These are phyloP conservation scores for Enhydra lutris DNA, from an alignment of 2,113 vertebrate species.

Conservation along the genomic window DNA sequence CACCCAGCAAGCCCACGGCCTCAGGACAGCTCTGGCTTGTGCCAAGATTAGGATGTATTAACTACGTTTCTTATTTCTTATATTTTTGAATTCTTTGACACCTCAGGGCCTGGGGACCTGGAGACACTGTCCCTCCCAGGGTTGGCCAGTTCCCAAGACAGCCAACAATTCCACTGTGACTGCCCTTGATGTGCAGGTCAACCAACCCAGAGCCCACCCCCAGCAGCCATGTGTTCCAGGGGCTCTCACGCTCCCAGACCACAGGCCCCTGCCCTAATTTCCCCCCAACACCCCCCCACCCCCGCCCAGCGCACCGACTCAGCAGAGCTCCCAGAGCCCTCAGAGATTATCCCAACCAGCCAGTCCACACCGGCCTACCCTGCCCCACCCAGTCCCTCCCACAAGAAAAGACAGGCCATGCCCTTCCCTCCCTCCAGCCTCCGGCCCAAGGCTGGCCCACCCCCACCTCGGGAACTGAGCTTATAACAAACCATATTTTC, in stretches of 20 bases:
- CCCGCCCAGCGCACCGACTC: background rate
- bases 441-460: background rate
- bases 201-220: too few species aligned
- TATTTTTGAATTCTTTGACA: background rate
- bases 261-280: fast-evolving
- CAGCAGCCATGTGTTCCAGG: too few species aligned
- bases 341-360: fast-evolving
- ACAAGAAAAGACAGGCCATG: fast-evolving
- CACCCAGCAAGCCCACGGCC: background rate
- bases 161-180: fast-evolving
- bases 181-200: background rate
- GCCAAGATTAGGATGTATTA: fast-evolving
- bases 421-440: background rate
- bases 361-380: fast-evolving
- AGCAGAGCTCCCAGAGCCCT: background rate
- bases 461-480: fast-evolving
- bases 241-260: fast-evolving
- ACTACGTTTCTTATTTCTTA: fast-evolving
- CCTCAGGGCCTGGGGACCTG: background rate
- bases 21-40: fast-evolving
- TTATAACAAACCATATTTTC: fast-evolving
- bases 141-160: background rate
- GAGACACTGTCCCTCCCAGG: background rate
- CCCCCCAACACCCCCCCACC: fast-evolving
- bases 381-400: background rate